Conservation (phyloP, 2,113 vertebrate species). For the Cacatua alba region DNA sequence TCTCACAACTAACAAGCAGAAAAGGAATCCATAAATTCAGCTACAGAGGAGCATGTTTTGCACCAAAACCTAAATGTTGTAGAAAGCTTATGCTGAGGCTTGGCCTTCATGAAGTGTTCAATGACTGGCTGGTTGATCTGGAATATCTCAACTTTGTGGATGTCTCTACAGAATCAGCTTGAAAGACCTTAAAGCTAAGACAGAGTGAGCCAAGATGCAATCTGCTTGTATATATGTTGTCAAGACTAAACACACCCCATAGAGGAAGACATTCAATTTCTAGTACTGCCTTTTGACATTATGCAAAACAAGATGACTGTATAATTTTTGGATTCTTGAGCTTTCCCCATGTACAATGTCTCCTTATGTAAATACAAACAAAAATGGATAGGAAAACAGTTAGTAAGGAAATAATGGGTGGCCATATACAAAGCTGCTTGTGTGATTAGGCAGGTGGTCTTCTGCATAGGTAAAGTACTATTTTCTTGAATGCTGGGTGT, state of each 20-base stretch:
- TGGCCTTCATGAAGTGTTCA: neutral
- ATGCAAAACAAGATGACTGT: neutral
- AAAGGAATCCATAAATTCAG: neutral
- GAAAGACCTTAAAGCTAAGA: neutral
- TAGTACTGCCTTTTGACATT: neutral
- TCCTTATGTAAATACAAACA: neutral
- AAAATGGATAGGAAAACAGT: neutral
- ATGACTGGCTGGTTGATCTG: neutral
- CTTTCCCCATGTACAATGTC: neutral
- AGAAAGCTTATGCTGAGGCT: neutral
- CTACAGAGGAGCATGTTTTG: neutral
- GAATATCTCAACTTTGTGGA: neutral
- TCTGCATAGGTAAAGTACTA: neutral
- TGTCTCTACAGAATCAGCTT: neutral
- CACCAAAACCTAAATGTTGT: neutral
- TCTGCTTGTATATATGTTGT: neutral
- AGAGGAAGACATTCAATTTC: neutral
- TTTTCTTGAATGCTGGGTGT: neutral
- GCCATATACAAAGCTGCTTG: neutral
- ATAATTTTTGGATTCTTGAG: neutral
- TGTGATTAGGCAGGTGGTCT: neutral
- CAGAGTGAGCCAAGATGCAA: accelerated
- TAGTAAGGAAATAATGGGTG: neutral
- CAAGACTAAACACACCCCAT: neutral
- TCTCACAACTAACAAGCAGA: neutral